These are phyloP conservation scores for Tenthredo mesomela DNA, from an alignment of 2,888 invertebrate genomes.

Conservation along the genomic window DNA sequence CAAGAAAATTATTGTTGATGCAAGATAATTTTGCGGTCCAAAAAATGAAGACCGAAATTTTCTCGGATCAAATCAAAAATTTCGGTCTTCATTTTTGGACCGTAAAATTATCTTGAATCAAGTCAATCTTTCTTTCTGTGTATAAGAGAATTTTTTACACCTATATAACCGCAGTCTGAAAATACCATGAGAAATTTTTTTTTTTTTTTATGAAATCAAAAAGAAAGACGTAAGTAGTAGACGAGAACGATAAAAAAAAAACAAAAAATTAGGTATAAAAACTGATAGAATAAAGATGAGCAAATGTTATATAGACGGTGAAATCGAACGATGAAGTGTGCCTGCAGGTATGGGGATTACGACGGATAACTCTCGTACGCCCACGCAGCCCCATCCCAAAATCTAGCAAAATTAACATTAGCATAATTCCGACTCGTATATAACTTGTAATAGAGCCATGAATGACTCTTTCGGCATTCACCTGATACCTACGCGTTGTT, in stretches of 20 bases:
- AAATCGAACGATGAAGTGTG: slow-evolving; percentile 25
- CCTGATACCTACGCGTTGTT: slow-evolving; percentile 38
- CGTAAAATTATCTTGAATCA: no score
- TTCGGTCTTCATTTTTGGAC: no score
- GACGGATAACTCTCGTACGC: slow-evolving; percentile 8
- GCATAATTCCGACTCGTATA: slow-evolving; percentile 33
- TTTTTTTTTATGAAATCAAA: neutral
- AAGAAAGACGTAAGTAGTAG: neutral
- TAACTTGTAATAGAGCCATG: slow-evolving; percentile 37
- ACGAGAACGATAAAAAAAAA: neutral
- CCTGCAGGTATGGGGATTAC: neutral
- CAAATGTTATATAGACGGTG: slow-evolving; percentile 3
- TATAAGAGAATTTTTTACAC: neutral
- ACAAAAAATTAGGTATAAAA: neutral
- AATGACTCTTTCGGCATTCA: slow-evolving; percentile 29
- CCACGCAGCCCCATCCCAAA: slow-evolving; percentile 29
- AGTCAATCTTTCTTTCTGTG: no score
- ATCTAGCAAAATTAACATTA: slow-evolving; percentile 38
- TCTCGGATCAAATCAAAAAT: no score
- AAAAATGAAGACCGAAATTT: no score
- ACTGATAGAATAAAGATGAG: neutral
- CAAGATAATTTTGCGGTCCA: no score
- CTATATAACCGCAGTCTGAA: neutral
- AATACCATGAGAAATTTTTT: neutral
- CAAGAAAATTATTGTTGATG: no score